Conservation (phyloP, 2,797 vertebrate species). For the Anas flavirostris region DNA sequence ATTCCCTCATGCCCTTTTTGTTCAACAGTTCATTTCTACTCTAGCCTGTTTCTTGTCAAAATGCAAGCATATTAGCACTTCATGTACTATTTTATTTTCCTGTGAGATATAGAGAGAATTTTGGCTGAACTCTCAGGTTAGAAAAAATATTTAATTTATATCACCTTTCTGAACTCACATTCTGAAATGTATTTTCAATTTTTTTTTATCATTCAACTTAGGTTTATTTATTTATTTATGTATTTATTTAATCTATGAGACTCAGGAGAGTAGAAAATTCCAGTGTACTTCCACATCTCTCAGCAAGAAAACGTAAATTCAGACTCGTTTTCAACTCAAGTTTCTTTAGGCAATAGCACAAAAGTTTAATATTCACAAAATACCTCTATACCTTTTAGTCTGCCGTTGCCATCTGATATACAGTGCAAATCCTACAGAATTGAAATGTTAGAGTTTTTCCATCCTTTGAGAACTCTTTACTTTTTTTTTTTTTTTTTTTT, state of each 20-base stretch:
- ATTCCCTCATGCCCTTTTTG: neutral
- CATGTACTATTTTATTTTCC: conserved; percentile 38
- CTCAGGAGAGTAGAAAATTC: conserved; percentile 4
- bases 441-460: neutral
- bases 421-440: neutral
- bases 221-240: neutral
- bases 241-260: neutral
- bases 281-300: neutral
- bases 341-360: neutral
- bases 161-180: neutral
- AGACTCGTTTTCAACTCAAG: neutral
- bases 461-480: neutral
- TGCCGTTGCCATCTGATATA: neutral
- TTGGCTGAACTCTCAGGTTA: conserved; percentile 51
- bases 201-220: conserved; percentile 8
- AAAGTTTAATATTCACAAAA: neutral
- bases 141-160: conserved; percentile 58
- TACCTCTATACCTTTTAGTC: neutral
- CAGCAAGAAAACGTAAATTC: conserved; percentile 5
- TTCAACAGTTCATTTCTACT: neutral
- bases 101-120: conserved; percentile 33
- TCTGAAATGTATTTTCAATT: conserved; percentile 6
- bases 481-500: neutral
- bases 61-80: neutral
- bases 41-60: conserved; percentile 43